These are phyloP conservation scores for Campylorhamphus procurvoides DNA, from an alignment of 2,113 vertebrate species.

Conservation along the genomic window DNA sequence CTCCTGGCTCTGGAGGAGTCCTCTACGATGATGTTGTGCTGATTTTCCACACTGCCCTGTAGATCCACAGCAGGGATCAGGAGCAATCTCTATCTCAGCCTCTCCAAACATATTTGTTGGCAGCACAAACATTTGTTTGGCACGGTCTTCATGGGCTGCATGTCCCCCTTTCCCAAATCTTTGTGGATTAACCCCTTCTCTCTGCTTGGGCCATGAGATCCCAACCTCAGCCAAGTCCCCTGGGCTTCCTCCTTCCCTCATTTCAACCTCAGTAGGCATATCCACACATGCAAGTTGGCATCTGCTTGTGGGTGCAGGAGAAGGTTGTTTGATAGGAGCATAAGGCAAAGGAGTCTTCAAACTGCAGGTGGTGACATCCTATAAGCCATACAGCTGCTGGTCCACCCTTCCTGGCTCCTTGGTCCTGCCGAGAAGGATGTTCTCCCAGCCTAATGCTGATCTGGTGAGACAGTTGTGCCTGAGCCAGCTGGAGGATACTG, in stretches of 20 bases:
- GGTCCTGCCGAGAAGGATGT: neutral
- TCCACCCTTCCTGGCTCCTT: neutral
- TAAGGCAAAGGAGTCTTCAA: neutral
- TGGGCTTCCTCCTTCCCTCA: neutral
- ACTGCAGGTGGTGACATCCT: neutral
- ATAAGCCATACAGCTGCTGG: neutral
- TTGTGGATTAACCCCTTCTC: neutral
- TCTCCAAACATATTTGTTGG: neutral
- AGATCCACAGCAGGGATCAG: neutral
- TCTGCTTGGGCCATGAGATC: neutral
- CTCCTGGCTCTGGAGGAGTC: neutral
- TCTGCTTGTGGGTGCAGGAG: neutral
- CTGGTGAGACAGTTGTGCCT: neutral
- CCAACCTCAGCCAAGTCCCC: neutral
- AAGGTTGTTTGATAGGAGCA: neutral
- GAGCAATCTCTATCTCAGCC: neutral
- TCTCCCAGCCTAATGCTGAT: neutral
- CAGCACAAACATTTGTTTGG: neutral
- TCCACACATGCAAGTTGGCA: neutral
- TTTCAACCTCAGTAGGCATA: neutral
- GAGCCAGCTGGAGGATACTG: constrained; percentile 2
- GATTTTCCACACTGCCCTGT: neutral
- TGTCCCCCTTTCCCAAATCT: neutral
- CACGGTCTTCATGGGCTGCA: neutral
- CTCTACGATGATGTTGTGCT: accelerated